A percentile compares a stretch with the other conserved stretches of the same genome.
Evolutionary conservation across 2,113 vertebrate genomes (phyloP).

Genomic region (Odocoileus hemionus): DNA sequence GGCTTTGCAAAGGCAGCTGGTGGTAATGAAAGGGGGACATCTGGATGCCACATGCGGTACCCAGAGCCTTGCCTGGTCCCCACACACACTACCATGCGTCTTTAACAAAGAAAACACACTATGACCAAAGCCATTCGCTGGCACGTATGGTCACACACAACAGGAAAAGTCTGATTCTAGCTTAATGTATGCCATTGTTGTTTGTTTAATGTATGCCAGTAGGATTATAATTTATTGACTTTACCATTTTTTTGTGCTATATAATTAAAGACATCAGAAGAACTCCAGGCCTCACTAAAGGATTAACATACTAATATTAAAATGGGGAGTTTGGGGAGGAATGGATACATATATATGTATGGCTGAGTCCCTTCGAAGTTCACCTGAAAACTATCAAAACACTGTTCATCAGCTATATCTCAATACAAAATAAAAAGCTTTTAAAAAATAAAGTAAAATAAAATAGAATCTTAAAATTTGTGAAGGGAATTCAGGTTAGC

Average conservation of each 20-base stretch:
- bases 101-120: constrained; percentile 52
- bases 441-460: neutral
- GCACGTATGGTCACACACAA: constrained; percentile 46
- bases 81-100: constrained; percentile 43
- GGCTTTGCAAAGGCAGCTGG: constrained; percentile 24
- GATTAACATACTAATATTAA: neutral
- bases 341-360: neutral
- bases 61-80: constrained; percentile 43
- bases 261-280: neutral
- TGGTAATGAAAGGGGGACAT: constrained; percentile 49
- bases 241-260: neutral
- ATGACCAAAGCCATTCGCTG: constrained; percentile 58
- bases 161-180: neutral
- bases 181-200: neutral
- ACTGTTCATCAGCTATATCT: neutral
- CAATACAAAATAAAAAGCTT: neutral
- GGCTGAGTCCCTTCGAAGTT: neutral
- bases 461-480: neutral
- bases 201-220: neutral
- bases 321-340: neutral
- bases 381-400: neutral
- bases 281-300: neutral
- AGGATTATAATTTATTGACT: neutral
- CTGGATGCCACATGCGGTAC: constrained; percentile 65
- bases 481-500: neutral